Evolutionary conservation across 2,797 vertebrate species (phyloP), one percentile per base, ranked within the genome.

Genomic region (Scomberomorus guttatus): DNA sequence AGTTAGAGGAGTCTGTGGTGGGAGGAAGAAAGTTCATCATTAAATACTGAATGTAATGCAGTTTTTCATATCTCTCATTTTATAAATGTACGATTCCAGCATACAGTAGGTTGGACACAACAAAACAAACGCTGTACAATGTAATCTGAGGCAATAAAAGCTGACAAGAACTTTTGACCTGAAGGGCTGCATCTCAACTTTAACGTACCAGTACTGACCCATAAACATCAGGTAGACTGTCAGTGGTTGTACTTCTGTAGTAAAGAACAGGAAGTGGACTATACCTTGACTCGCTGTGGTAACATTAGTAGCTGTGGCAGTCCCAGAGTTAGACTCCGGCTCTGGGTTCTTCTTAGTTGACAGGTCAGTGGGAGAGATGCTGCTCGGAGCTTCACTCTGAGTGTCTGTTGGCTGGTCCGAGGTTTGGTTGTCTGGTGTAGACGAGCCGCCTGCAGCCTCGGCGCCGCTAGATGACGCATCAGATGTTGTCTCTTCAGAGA

Each of bases 331-430:
- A 71, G 91, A 85, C 54, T 95, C 93, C 1, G 64, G 67, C 72
- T 96, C 95, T 46, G 42, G 61, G 81, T 90, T 95, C 74, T 94
- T 97, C 89, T 96, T 98, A 17, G 95, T 93, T 15, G 97, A 98
- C 80, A 99, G 93, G 87, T 99, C 97, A 56, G 99, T 97, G 56
- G 98, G 97, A 72, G 90, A 93, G 70, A 72, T 85, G 84, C 66
- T 87, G 34, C 79, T 75, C 24, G 27, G 83, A 18, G 74, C 52
- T 22, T 71, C 72, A 58, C 68, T 68, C 29, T 65, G 90, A 72
- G 51, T 84, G 67, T 79, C 91, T 74, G 62, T 3, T n/a, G 75
- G 60, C 75, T 85, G 77, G 1, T 85, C 80, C 54, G 82, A 55
- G 24, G 50, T 79, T 75, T 79, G 72, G 9, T 74, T 55, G 34